Base-by-base conservation (phyloP, 2,113 vertebrate species). In the Percina caprodes region DNA sequence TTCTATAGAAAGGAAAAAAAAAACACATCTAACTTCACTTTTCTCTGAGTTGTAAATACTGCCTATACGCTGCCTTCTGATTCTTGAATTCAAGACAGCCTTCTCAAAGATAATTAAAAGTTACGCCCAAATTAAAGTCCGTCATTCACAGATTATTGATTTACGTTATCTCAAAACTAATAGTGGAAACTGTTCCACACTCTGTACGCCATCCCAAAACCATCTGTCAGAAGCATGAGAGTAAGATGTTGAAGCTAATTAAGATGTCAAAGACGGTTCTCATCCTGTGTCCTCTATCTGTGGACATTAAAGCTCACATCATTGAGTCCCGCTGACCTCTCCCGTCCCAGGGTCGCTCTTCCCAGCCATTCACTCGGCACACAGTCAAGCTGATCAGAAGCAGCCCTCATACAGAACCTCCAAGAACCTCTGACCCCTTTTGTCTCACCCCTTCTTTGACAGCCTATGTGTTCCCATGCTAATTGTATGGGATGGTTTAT, bases 241-340 rank as follows among this genome's bases (percentile, higher is more conserved):
- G 85, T 89, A 78, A 93, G 90, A 91, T 86, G 91, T 92, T 88
- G 54, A 85, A 83, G 82, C 92, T 93, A 94, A 95, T 94, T 94
- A 94, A 95, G 94, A 95, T 90, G 94, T 95, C 92, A 95, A 91
- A 92, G 91, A 88, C 83, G 74, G 79, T 73, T 89, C 90, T 91
- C 80, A 54, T 93, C 88, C 74, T 54, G 88, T 87, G 92, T 91
- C 89, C 86, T 88, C 91, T 80, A 82, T 92, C 77, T 95, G 94
- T 94, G 91, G 94, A 95, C 93, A 92, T 92, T 94, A 93, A 93
- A 95, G 93, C 93, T 94, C 94, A 93, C 89, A 91, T 93, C 92
- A 94, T 94, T 91, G 91, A 92, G 92, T 94, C 92, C 90, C 60
- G 18, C 84, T 95, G 94, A 95, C 94, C 94, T 94, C 89, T 89